phyloP scores from a whole-genome alignment of 2,113 vertebrate species.

The Carollia perspicillata region DNA sequence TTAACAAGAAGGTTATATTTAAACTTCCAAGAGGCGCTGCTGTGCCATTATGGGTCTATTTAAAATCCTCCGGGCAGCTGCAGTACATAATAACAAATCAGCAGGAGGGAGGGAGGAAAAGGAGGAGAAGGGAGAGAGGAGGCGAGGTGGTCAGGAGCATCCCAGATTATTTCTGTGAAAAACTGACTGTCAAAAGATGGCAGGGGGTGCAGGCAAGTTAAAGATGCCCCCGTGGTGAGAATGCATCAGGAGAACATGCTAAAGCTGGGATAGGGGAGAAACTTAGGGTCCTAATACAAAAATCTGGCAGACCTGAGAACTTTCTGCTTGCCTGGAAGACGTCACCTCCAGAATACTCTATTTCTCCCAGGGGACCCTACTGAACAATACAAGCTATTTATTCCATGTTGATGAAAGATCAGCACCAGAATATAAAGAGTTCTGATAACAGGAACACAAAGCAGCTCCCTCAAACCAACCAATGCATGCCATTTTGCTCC shows the following conservation, averaged over 20 bases:
- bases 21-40: slow-evolving; percentile 84
- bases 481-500: neutral
- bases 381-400: slow-evolving; percentile 50
- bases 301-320: slow-evolving; percentile 49
- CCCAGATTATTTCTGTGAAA: slow-evolving; percentile 68
- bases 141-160: slow-evolving; percentile 58
- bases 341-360: slow-evolving; percentile 51
- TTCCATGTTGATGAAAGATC: slow-evolving; percentile 57
- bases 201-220: slow-evolving; percentile 57
- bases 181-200: slow-evolving; percentile 69
- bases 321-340: slow-evolving; percentile 52
- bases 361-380: slow-evolving; percentile 56
- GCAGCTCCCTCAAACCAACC: neutral
- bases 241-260: neutral
- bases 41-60: slow-evolving; percentile 84
- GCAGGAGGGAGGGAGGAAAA: slow-evolving; percentile 64
- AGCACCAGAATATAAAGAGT: neutral
- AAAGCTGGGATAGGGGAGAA: neutral
- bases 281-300: slow-evolving; percentile 23
- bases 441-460: neutral
- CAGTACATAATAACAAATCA: slow-evolving; percentile 85
- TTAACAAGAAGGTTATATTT: slow-evolving; percentile 86
- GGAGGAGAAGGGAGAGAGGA: neutral
- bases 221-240: neutral
- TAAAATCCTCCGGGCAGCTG: slow-evolving; percentile 85